Conservation (phyloP, 2,888 invertebrate species). For the Lithophane socia region DNA sequence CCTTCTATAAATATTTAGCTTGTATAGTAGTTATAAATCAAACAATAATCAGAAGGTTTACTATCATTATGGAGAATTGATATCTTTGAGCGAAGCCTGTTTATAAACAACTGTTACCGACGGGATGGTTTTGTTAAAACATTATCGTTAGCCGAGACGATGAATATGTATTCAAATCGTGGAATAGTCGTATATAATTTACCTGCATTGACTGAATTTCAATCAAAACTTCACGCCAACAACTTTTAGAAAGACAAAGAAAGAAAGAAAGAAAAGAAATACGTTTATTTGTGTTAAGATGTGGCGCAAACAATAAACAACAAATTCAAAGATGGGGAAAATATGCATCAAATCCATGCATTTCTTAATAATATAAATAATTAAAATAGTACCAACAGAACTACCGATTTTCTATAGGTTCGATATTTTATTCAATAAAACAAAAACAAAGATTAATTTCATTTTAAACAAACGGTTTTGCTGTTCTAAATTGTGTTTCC, state of each 20-base stretch:
- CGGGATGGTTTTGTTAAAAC: slow-evolving; percentile 28
- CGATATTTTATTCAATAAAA: slow-evolving; percentile 22
- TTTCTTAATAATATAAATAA: not conserved
- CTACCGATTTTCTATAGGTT: not conserved
- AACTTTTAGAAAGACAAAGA: not conserved
- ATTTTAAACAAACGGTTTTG: slow-evolving; percentile 43
- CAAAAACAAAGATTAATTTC: slow-evolving; percentile 29
- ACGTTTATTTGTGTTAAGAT: too few relatives aligned
- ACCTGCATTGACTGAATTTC: slow-evolving; percentile 5
- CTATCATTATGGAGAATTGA: not conserved
- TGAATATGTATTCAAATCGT: slow-evolving; percentile 28
- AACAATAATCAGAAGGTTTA: not conserved
- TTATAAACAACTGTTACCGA: slow-evolving; percentile 33
- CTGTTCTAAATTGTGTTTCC: slow-evolving; percentile 52
- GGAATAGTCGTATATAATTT: not conserved
- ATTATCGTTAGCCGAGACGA: slow-evolving; percentile 3
- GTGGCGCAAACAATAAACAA: too few relatives aligned
- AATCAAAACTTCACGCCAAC: not conserved
- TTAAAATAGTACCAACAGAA: not conserved
- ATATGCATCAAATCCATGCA: too few relatives aligned
- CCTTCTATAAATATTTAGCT: not conserved
- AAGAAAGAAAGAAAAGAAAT: too few relatives aligned
- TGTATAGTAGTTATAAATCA: not conserved
- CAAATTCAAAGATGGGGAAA: too few relatives aligned
- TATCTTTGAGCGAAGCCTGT: slow-evolving; percentile 6